Base-by-base conservation (phyloP, 1,140 invertebrate genomes). In the Caenorhabditis briggsae region DNA sequence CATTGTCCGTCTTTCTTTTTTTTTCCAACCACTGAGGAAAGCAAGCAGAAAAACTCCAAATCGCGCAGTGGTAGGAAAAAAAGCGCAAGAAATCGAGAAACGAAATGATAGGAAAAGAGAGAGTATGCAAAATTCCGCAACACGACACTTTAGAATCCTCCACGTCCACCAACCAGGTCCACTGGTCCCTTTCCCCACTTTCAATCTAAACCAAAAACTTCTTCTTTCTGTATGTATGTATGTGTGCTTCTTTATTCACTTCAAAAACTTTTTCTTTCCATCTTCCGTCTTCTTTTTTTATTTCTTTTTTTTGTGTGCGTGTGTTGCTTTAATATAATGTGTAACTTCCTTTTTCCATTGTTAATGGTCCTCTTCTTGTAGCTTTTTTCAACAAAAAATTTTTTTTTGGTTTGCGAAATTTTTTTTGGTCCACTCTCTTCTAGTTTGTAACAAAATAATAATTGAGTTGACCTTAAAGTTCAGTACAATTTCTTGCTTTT, bases 91-190 rank as follows among this genome's bases (percentile, higher is more conserved):
- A 78, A 78, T 50, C 18, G 70, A 78, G 70, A 78, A 50, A 70
- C 64, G 64, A 48, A 70, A 41, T 46, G 64, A 70, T 70, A 78
- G 46, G 70, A 78, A 78, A 46, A 50, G 46, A 33, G 33, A 78
- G 70, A 78, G 70, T 78, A 78, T 78, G 70, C 70, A 78, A 78
- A 78, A 78, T 78, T 78, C 70, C 70, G 70, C 70, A 78, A 78
- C 70, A 78, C 70, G 70, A 78, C 70, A 78, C 70, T 78, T 78
- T 78, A 78, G 70, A 78, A 78, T 78, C 70, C 46, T 78, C 70
- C 70, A 78, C 46, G 70, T 78, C 70, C 70, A 33, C 33, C 33
- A 78, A 78, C 70, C 70, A 78, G 70, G 70, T 78, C 70, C 70
- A 78, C 23, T 78, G 70, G 70, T 78, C 70, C 70, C 43, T 46